Base-by-base conservation (phyloP, 1,140 invertebrate species). In the Atta texana region DNA sequence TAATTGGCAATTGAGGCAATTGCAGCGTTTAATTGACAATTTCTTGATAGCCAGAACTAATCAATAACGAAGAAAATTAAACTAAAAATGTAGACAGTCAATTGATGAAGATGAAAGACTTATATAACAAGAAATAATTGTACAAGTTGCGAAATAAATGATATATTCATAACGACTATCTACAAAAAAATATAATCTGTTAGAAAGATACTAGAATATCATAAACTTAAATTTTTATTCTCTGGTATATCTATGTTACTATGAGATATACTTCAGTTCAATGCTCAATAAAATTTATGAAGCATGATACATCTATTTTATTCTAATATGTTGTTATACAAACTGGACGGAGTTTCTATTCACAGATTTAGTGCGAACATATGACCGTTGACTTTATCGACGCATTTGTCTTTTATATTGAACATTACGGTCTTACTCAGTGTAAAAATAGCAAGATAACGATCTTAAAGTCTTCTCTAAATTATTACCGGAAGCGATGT, bases 1-100 rank as follows among this genome's bases (percentile, higher is more conserved):
- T 71, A 88, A 88, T 69, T 61, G 76, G 49, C 61, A 91, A 88
- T 81, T 87, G 76, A 89, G 39, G 6, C 78, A 88, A 91, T 91
- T 90, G 74, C 69, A 44, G n/a, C 55, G 49, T 87, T 88, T 77
- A 75, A 88, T 69, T 81, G 82, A 74, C 76, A 61, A 82, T 85
- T 85, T 64, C 75, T 78, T 74, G 74, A 91, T 85, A 85, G 12
- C 34, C n/a, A 64, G 10, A 71, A 84, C 69, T 66, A 59, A 88
- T 82, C 82, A 87, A 85, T 81, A 53, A 69, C 49, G 24, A 53
- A 49, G 53, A 34, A 57, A 87, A 59, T 87, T 64, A 53, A 89
- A 55, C 0, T 55, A 49, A 57, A 39, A 61, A 12, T 24, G 10
- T 18, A 80, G 18, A 55, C 24, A 12, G 24, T 12, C 28, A 69